phyloP scores from a whole-genome alignment of 2,113 vertebrate species.

The Lophura nycthemera region DNA sequence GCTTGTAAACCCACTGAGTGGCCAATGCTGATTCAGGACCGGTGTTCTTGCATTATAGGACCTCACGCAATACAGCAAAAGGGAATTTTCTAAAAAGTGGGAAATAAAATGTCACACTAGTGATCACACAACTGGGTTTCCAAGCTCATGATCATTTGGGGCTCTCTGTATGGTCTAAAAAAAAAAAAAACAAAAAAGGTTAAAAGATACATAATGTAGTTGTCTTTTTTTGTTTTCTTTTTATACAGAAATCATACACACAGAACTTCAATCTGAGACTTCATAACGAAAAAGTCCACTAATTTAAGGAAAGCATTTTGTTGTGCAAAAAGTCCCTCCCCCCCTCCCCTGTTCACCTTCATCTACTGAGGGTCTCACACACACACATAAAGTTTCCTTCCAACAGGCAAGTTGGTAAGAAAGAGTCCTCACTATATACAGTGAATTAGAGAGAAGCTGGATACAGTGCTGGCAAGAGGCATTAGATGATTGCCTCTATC shows the following conservation, averaged over 20 bases:
- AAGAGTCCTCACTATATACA: conserved; percentile 78
- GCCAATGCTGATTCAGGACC: not conserved
- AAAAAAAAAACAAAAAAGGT: conserved; percentile 30
- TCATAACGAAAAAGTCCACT: conserved; percentile 79
- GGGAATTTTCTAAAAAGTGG: conserved; percentile 47
- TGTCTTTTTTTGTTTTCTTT: conserved; percentile 66
- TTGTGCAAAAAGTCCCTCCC: conserved; percentile 82
- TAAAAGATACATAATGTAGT: conserved; percentile 61
- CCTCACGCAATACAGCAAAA: conserved; percentile 50
- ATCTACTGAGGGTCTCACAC: conserved; percentile 68
- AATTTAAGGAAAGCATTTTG: conserved; percentile 79
- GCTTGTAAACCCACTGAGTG: not conserved
- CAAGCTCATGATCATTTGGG: conserved; percentile 47
- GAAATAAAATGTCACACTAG: conserved; percentile 41
- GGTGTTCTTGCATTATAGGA: conserved; percentile 44
- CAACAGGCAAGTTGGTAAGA: conserved; percentile 61
- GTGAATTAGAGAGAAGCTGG: conserved; percentile 76
- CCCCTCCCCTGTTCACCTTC: conserved; percentile 67
- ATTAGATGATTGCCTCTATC: conserved; percentile 78
- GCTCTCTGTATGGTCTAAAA: conserved; percentile 54
- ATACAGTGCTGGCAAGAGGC: conserved; percentile 75
- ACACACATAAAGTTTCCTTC: conserved; percentile 64
- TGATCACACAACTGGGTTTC: conserved; percentile 46
- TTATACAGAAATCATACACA: conserved; percentile 83
- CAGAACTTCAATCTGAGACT: conserved; percentile 78